These are phyloP conservation scores for Telmatochromis sp. DNA, from an alignment of 2,113 vertebrate genomes.

Conservation along the genomic window DNA sequence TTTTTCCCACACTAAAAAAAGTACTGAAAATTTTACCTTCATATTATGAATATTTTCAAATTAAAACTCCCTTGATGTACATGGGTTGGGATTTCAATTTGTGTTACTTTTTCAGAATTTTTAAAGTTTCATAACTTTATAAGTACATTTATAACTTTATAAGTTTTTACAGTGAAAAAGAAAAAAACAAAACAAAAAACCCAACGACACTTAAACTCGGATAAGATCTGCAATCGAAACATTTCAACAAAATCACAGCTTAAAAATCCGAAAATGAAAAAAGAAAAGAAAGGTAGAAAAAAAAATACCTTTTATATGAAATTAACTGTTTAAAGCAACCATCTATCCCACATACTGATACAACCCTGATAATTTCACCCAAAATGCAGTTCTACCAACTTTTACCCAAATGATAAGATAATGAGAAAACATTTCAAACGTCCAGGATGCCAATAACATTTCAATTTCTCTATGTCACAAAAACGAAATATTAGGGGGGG, in stretches of 20 bases:
- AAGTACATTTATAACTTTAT: neutral
- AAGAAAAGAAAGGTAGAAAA: neutral
- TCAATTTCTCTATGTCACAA: accelerated
- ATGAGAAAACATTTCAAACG: neutral
- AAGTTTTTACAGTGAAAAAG: neutral
- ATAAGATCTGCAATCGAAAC: neutral
- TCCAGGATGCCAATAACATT: neutral
- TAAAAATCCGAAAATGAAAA: neutral
- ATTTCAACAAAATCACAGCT: neutral
- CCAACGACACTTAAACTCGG: accelerated
- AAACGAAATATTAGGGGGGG: accelerated
- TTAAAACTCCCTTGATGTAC: neutral
- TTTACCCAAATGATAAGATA: neutral
- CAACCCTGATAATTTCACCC: neutral
- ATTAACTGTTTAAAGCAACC: neutral
- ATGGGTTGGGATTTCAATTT: neutral
- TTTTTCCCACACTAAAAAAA: accelerated
- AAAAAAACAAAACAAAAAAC: neutral
- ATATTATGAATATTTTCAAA: neutral
- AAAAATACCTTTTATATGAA: neutral
- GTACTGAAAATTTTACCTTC: neutral
- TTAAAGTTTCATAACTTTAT: accelerated
- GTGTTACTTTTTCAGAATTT: neutral
- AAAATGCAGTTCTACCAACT: accelerated
- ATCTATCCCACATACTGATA: neutral